These are phyloP conservation scores for Gracilinanus agilis DNA, from an alignment of 2,113 vertebrate species.

Conservation along the genomic window DNA sequence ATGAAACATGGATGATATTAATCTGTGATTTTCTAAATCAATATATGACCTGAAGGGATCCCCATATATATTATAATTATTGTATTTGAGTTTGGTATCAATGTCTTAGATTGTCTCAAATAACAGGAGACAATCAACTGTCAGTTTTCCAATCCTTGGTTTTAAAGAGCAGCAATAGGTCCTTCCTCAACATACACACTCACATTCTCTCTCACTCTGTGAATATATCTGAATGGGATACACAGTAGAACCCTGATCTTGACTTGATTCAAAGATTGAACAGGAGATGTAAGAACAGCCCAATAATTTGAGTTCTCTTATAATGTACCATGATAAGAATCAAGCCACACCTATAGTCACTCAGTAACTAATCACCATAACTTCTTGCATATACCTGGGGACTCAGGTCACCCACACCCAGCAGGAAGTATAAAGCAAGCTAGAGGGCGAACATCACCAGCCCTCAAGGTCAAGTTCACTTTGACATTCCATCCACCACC, in stretches of 20 bases:
- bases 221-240: background rate
- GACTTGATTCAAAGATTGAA: background rate
- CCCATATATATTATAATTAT: background rate
- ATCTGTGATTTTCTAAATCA: background rate
- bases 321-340: background rate
- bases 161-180: background rate
- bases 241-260: background rate
- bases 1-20: background rate
- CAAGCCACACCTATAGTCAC: background rate
- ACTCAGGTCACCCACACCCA: background rate
- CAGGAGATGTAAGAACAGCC: background rate
- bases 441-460: background rate
- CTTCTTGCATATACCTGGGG: background rate
- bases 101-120: background rate
- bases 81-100: background rate
- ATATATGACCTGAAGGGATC: background rate
- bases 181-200: background rate
- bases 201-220: background rate
- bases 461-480: slow-evolving; percentile 23
- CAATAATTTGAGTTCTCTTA: no score
- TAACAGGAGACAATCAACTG: background rate
- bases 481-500: background rate
- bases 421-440: background rate
- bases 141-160: background rate
- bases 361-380: background rate